phyloP scores from a whole-genome alignment of 2,113 vertebrate species.

The Tylochromis polylepis region DNA sequence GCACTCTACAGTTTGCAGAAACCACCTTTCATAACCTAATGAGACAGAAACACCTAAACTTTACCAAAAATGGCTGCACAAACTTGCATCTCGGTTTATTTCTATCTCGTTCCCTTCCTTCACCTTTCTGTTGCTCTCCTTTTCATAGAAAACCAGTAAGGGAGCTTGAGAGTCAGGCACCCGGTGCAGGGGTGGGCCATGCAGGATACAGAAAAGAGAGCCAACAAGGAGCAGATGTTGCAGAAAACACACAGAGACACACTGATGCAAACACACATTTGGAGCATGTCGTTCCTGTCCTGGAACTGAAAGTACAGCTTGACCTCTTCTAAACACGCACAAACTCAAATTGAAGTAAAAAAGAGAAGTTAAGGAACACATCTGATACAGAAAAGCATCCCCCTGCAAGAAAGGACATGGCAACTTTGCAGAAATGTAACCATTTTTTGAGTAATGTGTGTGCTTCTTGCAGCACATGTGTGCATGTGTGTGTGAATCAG shows the following conservation, averaged over 20 bases:
- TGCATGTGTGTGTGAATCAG: neutral
- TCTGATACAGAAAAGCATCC: neutral
- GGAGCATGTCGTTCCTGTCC: constrained; percentile 37
- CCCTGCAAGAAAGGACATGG: neutral
- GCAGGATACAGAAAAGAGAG: constrained; percentile 58
- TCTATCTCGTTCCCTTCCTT: neutral
- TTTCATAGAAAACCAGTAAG: neutral
- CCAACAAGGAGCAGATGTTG: constrained; percentile 75
- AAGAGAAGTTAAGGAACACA: neutral
- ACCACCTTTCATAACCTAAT: neutral
- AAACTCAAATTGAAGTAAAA: neutral
- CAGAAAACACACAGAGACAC: constrained; percentile 5
- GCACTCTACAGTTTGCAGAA: neutral
- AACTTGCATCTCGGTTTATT: neutral
- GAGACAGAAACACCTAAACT: neutral
- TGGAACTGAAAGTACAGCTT: constrained; percentile 26
- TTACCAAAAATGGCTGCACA: neutral
- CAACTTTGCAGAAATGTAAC: neutral
- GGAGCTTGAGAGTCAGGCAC: constrained; percentile 14
- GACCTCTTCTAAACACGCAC: constrained; percentile 1
- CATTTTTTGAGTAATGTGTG: neutral
- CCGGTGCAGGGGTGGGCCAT: constrained; percentile 41
- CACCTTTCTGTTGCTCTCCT: neutral
- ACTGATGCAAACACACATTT: constrained; percentile 18
- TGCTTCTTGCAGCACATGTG: neutral